Base-by-base conservation (phyloP, 1,140 invertebrate species). In the Chymomyza costata region DNA sequence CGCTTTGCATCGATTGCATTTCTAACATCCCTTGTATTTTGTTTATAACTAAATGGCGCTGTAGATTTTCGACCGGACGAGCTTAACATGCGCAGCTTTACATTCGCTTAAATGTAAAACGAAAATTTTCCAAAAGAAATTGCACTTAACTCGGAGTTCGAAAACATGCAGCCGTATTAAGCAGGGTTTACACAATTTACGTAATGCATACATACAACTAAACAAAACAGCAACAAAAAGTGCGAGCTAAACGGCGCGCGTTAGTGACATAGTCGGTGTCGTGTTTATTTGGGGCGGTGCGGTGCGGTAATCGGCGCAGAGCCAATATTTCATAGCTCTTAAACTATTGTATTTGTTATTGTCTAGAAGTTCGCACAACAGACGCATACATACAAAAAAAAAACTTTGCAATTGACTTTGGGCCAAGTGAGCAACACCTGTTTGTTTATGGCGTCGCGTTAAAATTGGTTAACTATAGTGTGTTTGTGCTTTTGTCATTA, bases 41-140 rank as follows among this genome's bases (percentile, higher is more conserved):
- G 58, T 61, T 61, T 61, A 61, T 61, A 61, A 61, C 58, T 50
- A 61, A 39, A 47, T 56, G 48, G n/a, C 46, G 46, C 40, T 45
- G n/a, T n/a, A 34, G 32, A 45, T 34, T 15, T 52, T 5, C 21
- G 21, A 25, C 58, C 52, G 46, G 32, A 45, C 45, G 44, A 59
- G 15, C 11, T 47, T 59, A 31, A n/a, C n/a, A n/a, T n/a, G 38
- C 50, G 35, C n/a, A 21, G 44, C 14, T 39, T 19, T 25, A 19
- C 19, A 15, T 8, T 5, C 3, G 21, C 21, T 25, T 25, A 19
- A 46, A 50, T 50, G 40, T 14, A 8, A 19, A 16, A 34, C 40
- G 34, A 10, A 41, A 61, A 50, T 45, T 61, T 11, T 40, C 56
- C 50, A 56, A 50, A 46, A 40, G 17, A 25, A 48, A 48, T 8